Base-by-base conservation (phyloP, 2,797 vertebrate genomes). In the Oryzias sinensis region DNA sequence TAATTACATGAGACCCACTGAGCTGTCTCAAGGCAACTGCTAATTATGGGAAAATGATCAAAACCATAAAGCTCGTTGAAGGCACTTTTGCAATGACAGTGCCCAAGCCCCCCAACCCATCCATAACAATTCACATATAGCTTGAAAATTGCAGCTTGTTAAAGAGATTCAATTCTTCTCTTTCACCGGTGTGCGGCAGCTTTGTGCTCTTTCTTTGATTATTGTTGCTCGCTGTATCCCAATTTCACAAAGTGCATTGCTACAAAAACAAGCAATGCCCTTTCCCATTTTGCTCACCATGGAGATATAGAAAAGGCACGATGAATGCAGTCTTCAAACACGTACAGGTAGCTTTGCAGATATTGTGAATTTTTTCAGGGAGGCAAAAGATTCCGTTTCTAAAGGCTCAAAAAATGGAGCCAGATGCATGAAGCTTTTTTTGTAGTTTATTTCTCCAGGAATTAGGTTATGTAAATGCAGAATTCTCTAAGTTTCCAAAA, bases 1-100 rank as follows among this genome's bases (percentile, higher is more conserved):
- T 77, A 74, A 86, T 81, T 75, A 74, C 59, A 73, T 14, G 42
- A 72, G 49, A 73, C 82, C 71, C 72, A 56, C 52, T 53, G 67
- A 54, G 70, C 60, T 49, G 42, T 62, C 59, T 56, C 43, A 29
- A 49, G 67, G 50, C 57, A 64, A 58, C 53, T 62, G 71, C 73
- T 82, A 57, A 83, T 79, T 80, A 66, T 52, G 56, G 44, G 44
- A 49, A 65, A 76, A 71, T 61, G 62, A 70, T 72, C 61, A 74
- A 54, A 22, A n/a, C 22, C 33, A 54, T 42, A 52, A 70, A 79
- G 49, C 57, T 50, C 37, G 49, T 43, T 51, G 44, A 65, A 49
- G 49, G 40, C 53, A 41, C 63, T 70, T 37, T 49, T 6, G 24
- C 53, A 64, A 16, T 56, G 45, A 72, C 72, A 68, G 49, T 44